Evolutionary conservation across 1,140 invertebrate genomes (phyloP).

Genomic region (Leguminivora glycinivorella): DNA sequence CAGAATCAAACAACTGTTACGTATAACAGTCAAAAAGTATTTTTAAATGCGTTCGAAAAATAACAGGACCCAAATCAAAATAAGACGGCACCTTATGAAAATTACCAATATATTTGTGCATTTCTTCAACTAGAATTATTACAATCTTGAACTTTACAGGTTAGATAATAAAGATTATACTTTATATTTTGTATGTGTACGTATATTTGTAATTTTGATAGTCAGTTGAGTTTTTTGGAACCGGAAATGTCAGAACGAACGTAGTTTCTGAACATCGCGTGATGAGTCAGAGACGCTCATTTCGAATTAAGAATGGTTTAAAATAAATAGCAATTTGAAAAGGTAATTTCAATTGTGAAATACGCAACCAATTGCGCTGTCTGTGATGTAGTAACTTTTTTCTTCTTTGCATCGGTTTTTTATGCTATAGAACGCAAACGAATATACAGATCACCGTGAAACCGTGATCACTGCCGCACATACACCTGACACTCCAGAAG

Average conservation of each 20-base stretch:
- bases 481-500: no score
- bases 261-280: constrained; percentile 54
- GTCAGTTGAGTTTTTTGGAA: constrained; percentile 48
- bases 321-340: constrained; percentile 31
- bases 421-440: no score
- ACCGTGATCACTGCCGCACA: no score
- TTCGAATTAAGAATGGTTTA: constrained; percentile 21
- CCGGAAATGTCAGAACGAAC: constrained; percentile 65
- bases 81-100: constrained; percentile 39
- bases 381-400: no score
- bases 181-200: neutral
- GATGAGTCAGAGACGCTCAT: constrained; percentile 38
- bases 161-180: constrained; percentile 26
- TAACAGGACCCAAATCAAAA: constrained; percentile 52
- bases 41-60: constrained; percentile 37
- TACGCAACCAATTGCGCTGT: constrained; percentile 22
- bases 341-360: constrained; percentile 48
- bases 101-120: neutral
- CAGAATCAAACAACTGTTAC: constrained; percentile 33
- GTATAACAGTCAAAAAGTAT: constrained; percentile 29
- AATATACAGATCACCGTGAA: no score
- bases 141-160: constrained; percentile 33
- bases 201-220: constrained; percentile 35
- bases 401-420: no score
- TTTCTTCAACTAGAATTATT: neutral